phyloP scores from a whole-genome alignment of 2,888 invertebrate genomes.

The Calephelis perditalis region DNA sequence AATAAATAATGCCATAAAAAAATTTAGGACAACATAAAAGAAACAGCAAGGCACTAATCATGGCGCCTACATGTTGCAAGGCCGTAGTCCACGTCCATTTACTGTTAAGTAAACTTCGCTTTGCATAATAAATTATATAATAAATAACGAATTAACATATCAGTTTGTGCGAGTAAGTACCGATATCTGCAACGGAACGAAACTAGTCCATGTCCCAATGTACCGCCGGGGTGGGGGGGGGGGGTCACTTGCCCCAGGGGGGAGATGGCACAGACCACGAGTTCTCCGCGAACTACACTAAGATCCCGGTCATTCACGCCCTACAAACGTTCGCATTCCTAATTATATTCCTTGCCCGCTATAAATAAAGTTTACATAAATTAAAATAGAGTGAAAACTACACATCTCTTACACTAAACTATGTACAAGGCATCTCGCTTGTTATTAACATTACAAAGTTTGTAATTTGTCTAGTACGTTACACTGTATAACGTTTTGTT shows the following conservation, averaged over 20 bases:
- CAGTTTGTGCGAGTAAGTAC: constrained; percentile 72
- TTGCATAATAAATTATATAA: constrained; percentile 50
- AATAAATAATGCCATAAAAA: constrained; percentile 29
- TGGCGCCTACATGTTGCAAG: constrained; percentile 27
- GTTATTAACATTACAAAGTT: constrained; percentile 41
- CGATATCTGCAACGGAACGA: constrained; percentile 39
- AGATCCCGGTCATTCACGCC: constrained; percentile 45
- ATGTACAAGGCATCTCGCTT: constrained; percentile 72
- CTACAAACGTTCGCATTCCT: constrained; percentile 41
- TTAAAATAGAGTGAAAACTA: constrained; percentile 75
- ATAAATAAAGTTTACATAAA: constrained; percentile 73
- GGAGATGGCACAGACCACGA: constrained; percentile 33
- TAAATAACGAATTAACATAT: constrained; percentile 49
- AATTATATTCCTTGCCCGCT: constrained; percentile 58
- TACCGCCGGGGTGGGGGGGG: constrained; percentile 10
- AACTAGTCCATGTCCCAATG: constrained; percentile 15
- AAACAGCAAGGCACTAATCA: constrained; percentile 29
- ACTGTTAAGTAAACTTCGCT: constrained; percentile 69
- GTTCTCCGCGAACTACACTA: constrained; percentile 32
- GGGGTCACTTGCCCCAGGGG: constrained; percentile 53
- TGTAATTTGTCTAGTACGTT: constrained; percentile 37
- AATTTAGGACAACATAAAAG: constrained; percentile 33
- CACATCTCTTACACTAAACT: constrained; percentile 66
- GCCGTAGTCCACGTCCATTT: constrained; percentile 31
- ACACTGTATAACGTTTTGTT: constrained; percentile 16